Conservation (phyloP, 2,113 vertebrate genomes). For the Rhinoderma darwinii region DNA sequence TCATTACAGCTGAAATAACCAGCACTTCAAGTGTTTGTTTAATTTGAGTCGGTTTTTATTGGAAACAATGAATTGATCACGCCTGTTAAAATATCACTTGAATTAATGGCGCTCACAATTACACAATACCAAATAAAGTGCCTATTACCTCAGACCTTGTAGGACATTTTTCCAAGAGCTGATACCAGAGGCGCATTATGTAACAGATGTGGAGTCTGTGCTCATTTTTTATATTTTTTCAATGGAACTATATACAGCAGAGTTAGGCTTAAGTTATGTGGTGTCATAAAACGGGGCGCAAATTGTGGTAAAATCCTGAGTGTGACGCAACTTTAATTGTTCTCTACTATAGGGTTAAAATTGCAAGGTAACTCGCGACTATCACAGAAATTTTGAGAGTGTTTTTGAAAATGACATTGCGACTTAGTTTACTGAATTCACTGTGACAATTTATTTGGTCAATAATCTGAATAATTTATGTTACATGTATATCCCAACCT, state of each 20-base stretch:
- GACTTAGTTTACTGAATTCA: neutral
- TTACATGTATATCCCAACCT: no score
- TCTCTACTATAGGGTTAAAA: no score
- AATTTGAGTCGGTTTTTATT: neutral
- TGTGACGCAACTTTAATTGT: no score
- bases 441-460: neutral
- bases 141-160: neutral
- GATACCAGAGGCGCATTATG: neutral
- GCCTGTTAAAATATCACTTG: constrained; percentile 18
- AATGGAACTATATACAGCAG: no score
- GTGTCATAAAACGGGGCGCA: no score
- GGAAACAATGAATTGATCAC: constrained; percentile 3
- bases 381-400: no score
- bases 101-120: neutral
- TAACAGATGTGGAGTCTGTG: neutral
- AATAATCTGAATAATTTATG: neutral
- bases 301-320: no score
- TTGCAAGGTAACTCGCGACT: no score
- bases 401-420: no score
- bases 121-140: neutral
- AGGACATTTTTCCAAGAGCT: neutral
- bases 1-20: constrained; percentile 28
- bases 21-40: neutral
- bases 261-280: no score
- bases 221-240: neutral